Base-by-base conservation (phyloP, 2,797 vertebrate species). In the Peromyscus aztecus region DNA sequence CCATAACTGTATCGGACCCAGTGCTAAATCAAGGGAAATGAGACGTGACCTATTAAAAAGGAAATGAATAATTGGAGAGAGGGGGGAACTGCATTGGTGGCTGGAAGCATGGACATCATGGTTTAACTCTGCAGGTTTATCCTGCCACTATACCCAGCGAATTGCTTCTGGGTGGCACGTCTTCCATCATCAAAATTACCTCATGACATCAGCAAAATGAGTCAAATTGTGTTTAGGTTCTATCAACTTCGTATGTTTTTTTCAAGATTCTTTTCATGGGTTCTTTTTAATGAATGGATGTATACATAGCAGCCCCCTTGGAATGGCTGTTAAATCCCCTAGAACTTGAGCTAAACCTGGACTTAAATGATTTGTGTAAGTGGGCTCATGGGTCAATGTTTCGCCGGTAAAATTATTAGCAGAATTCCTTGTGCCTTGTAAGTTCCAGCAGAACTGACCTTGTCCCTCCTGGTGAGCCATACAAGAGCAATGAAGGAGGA, bases 21-120 rank as follows among this genome's bases (percentile, higher is more conserved):
- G 91, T 93, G 95, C 96, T 98, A 97, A 98, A 98, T 98, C 98
- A 98, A 95, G 77, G 97, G 97, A 98, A 98, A 98, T 98, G 97
- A 98, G 97, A 95, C 96, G 84, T 97, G 96, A 97, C 98, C 96
- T 98, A 97, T 98, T 97, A 97, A 96, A 97, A 97, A 97, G 96
- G 97, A 98, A 98, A 97, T 96, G 97, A 97, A 97, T 98, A 93
- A 97, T 97, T 97, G 59, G 52, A 97, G 95, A 65, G 76, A 78
- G 94, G 76, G 85, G 92, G 9, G 96, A 96, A 96, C 92, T 97
- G 91, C 96, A 96, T 96, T 97, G 93, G 94, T 97, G 96, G 94
- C 90, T 83, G 40, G 77, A 69, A 95, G 81, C 73, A 40, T 89
- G 97, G 78, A 83, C 24, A n/a, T 90, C 63, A 31, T 85, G 75